Conservation (phyloP, 2,888 invertebrate genomes). For the Calliphora vomitoria region DNA sequence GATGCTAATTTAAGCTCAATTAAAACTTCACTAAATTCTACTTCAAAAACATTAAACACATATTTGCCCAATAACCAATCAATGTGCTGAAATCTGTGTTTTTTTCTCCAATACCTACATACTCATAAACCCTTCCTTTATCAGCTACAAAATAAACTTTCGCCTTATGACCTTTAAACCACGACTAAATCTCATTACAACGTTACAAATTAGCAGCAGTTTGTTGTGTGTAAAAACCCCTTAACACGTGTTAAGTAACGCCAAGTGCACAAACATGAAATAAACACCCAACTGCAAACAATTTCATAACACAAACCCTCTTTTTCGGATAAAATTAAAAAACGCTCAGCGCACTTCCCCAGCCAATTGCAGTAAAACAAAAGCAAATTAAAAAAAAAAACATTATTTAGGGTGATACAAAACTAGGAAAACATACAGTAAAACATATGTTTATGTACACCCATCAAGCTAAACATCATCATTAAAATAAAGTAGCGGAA, state of each 20-base stretch:
- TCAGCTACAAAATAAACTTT: neutral
- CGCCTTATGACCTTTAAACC: neutral
- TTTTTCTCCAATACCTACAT: neutral
- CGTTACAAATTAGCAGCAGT: constrained; percentile 12
- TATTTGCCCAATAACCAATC: no score
- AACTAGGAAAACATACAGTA: neutral
- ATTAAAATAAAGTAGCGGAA: constrained; percentile 65
- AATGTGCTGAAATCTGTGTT: no score
- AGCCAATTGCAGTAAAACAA: constrained; percentile 21
- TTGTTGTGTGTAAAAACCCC: neutral
- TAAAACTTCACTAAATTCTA: no score
- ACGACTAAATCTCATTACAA: neutral
- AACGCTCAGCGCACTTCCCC: constrained; percentile 10
- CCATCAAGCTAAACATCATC: constrained; percentile 50
- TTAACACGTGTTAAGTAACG: constrained; percentile 33
- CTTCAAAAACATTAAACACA: no score
- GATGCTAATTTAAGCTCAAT: no score
- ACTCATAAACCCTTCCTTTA: neutral
- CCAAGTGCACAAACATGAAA: neutral
- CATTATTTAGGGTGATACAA: constrained; percentile 38
- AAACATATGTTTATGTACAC: constrained; percentile 43
- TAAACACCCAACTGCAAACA: constrained; percentile 8
- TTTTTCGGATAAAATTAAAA: neutral
- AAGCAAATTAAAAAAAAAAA: neutral
- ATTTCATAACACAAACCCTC: neutral